A percentile compares a stretch with the other conserved stretches of the same genome.
Evolutionary conservation across 2,888 invertebrate genomes (phyloP).

Genomic region (Parthenolecanium corni): DNA sequence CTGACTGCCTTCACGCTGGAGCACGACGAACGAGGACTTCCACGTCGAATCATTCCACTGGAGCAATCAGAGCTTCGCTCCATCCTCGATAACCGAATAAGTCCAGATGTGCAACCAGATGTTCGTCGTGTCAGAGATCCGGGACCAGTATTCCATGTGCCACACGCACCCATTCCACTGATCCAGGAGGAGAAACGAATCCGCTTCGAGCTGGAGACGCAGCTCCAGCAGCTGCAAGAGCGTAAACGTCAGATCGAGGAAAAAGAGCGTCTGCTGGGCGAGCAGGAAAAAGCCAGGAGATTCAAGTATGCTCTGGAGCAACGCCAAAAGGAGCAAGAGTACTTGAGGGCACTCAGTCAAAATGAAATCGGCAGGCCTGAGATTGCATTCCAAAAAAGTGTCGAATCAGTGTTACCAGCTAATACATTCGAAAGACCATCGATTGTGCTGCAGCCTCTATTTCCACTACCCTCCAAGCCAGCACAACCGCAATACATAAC

Average conservation of each 20-base stretch:
- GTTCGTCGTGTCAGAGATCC: conserved; percentile 15
- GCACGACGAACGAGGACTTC: conserved; percentile 64
- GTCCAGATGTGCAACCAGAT: conserved; percentile 31
- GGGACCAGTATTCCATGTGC: conserved; percentile 29
- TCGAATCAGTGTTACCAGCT: conserved; percentile 22
- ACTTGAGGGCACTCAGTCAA: conserved; percentile 29
- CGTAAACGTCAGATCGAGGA: conserved; percentile 32
- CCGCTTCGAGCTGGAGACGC: conserved; percentile 29
- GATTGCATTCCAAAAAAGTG: conserved; percentile 33
- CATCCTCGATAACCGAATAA: conserved; percentile 7
- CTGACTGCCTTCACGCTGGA: conserved; percentile 78
- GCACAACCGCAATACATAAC: conserved; percentile 33
- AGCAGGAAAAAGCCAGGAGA: conserved; percentile 14
- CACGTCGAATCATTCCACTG: conserved; percentile 47
- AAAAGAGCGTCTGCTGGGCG: conserved; percentile 7
- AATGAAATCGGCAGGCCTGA: conserved; percentile 9
- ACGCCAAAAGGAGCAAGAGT: conserved; percentile 34
- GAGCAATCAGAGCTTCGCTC: conserved; percentile 4
- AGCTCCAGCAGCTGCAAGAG: conserved; percentile 40
- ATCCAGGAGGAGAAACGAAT: conserved; percentile 34
- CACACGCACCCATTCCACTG: conserved; percentile 36
- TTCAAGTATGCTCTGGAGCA: neutral
- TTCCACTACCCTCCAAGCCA: conserved; percentile 30
- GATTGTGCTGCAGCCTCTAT: neutral
- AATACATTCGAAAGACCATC: neutral